phyloP scores from a whole-genome alignment of 2,113 vertebrate species.

The Cyanoliseus patagonus region DNA sequence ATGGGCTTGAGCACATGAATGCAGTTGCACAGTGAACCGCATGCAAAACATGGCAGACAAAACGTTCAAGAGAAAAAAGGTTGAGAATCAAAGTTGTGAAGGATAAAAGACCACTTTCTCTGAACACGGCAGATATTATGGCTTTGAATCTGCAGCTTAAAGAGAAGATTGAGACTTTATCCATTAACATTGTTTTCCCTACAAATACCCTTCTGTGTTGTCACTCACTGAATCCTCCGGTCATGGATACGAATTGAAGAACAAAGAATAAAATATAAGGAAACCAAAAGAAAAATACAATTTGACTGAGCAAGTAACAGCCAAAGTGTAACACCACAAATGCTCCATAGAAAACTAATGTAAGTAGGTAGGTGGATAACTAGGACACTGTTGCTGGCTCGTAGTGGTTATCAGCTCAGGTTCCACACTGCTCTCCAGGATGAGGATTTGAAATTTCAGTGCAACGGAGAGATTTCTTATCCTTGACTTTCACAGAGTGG shows the following conservation, averaged over 20 bases:
- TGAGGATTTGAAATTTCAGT: conserved; percentile 61
- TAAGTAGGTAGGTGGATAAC: conserved; percentile 23
- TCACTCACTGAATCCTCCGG: not conserved
- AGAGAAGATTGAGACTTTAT: not conserved
- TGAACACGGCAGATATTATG: not conserved
- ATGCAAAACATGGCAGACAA: conserved; percentile 37
- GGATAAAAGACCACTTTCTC: not conserved
- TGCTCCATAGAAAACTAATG: not conserved
- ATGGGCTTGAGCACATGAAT: conserved; percentile 56
- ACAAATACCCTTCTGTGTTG: not conserved
- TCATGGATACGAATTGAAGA: not conserved
- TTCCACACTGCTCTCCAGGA: conserved; percentile 65
- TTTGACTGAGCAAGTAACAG: conserved; percentile 3
- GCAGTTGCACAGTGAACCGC: conserved; percentile 60
- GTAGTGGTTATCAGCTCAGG: conserved; percentile 48
- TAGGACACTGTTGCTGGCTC: conserved; percentile 60
- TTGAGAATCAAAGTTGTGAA: conserved; percentile 18
- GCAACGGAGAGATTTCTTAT: conserved; percentile 53
- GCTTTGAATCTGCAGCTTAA: conserved; percentile 48
- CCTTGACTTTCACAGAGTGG: not conserved
- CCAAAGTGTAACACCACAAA: conserved; percentile 4
- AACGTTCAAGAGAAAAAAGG: conserved; percentile 47
- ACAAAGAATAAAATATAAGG: not conserved
- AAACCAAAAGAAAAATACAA: conserved; percentile 1
- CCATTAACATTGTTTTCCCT: not conserved